Conservation (phyloP, 2,888 invertebrate species). For the Harmothoe impar region DNA sequence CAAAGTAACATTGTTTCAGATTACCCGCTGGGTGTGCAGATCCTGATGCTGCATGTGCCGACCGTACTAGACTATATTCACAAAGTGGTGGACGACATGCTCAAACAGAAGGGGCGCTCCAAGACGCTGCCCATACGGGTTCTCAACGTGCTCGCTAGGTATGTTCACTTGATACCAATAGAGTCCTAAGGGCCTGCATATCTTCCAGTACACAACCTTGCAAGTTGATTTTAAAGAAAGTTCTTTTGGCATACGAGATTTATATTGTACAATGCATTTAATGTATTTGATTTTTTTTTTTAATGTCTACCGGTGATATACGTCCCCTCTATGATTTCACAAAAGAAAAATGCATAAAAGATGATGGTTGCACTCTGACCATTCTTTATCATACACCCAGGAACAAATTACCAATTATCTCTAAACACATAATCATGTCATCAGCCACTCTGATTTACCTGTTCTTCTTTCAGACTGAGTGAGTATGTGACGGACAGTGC, state of each 20-base stretch:
- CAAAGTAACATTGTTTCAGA: background rate
- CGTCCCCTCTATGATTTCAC: too few relatives aligned
- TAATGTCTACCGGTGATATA: too few relatives aligned
- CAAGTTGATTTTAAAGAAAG: background rate
- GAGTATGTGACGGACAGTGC: conserved; percentile 76
- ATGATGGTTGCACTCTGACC: too few relatives aligned
- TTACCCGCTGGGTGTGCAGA: conserved; percentile 86
- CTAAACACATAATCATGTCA: too few relatives aligned
- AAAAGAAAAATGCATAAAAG: too few relatives aligned
- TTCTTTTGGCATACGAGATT: too few relatives aligned
- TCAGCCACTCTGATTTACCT: background rate
- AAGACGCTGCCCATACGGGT: conserved; percentile 74
- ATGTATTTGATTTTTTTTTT: too few relatives aligned
- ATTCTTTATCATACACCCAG: too few relatives aligned
- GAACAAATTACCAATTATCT: too few relatives aligned
- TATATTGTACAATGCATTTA: too few relatives aligned
- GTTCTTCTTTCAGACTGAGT: conserved; percentile 75
- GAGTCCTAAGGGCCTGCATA: background rate
- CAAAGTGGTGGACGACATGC: conserved; percentile 72
- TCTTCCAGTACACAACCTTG: background rate
- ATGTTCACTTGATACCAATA: conserved; percentile 65
- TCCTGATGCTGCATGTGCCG: conserved; percentile 90
- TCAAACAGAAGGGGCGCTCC: conserved; percentile 72
- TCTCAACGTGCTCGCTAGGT: conserved; percentile 81
- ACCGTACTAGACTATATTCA: conserved; percentile 86